Evolutionary conservation across 2,797 vertebrate genomes (phyloP), one percentile per base, ranked within the genome.

Genomic region (Melanotaenia pygmaea): DNA sequence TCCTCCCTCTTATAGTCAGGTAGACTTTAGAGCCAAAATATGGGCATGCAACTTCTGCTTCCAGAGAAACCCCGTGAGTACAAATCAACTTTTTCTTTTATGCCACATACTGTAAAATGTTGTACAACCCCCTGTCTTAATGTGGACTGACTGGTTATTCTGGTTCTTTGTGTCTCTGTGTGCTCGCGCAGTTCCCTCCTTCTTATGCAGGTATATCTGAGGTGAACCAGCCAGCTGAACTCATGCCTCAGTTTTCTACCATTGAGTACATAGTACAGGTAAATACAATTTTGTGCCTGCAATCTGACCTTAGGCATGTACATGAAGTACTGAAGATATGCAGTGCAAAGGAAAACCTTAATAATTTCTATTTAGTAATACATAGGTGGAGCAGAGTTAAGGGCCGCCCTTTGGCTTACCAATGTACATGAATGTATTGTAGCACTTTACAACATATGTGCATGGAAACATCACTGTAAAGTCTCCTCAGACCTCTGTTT

Each of bases 21-120:
- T 99, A 63, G 98, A 99, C 93, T 99, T 96, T 91, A 95, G 96
- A 91, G 97, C 97, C 84, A 99, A 98, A 89, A 96, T 98, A 84
- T 99, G 98, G 98, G 96, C 97, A 18, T 99, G 98, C 88, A 99
- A 99, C 92, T 99, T 99, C 92, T 99, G 98, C 91, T 99, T 98
- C 85, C 98, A 99, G 89, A 96, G 98, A 88, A 99, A 99, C 84
- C 96, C 97, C 73, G 98, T 99, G 82, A 90, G 95, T 93, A 37
- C 3, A 30, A 34, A 63, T 0, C 0, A 22, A 12, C 3, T 8
- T 7, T 18, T 43, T 14, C 34, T 30, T 37, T 40, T 2, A 69
- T 34, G 1, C 53, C 14, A 53, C 54, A 47, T 0, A 1, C 18
- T 79, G n/a, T 3, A 1, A 11, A 32, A 30, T 20, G 0, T 3